Conservation (phyloP, 1,140 invertebrate species). For the Chrysoperla carnea region DNA sequence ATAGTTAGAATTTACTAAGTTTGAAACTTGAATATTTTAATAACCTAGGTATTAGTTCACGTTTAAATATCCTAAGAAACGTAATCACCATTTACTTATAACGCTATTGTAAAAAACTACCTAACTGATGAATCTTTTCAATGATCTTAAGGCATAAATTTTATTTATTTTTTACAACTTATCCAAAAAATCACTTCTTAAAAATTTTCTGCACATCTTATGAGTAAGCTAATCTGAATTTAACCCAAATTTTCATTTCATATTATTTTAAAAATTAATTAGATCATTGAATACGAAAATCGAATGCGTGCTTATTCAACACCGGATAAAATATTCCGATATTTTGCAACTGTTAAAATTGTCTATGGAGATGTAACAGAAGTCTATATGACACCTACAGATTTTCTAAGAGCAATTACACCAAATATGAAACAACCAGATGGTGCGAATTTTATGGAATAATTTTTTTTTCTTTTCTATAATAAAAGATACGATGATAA, state of each 20-base stretch:
- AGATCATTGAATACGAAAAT: conserved; percentile 99
- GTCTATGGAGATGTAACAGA: conserved; percentile 52
- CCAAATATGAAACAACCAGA: conserved; percentile 94
- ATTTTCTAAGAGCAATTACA: conserved; percentile 91
- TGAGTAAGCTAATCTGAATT: conserved; percentile 10
- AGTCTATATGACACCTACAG: conserved; percentile 94
- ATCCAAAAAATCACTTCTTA: conserved; percentile 7
- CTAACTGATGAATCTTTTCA: neutral
- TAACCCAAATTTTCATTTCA: conserved; percentile 5
- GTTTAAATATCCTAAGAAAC: no score
- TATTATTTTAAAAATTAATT: conserved; percentile 9
- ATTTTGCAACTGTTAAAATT: conserved; percentile 95
- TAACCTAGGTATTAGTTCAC: no score
- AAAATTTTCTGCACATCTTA: conserved; percentile 8
- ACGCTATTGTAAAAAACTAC: no score
- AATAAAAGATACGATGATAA: neutral
- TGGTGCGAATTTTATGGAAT: conserved; percentile 40
- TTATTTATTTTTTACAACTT: conserved; percentile 2
- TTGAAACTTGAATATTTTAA: no score
- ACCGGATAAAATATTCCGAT: conserved; percentile 97
- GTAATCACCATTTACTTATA: no score
- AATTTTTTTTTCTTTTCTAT: neutral
- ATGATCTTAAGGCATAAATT: neutral
- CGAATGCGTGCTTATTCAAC: conserved; percentile 88
- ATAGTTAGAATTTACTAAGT: no score